A percentile compares a stretch with the other conserved stretches of the same genome.
These are phyloP conservation scores for Spermophilus dauricus DNA, from an alignment of 2,113 vertebrate genomes.

Conservation along the genomic window DNA sequence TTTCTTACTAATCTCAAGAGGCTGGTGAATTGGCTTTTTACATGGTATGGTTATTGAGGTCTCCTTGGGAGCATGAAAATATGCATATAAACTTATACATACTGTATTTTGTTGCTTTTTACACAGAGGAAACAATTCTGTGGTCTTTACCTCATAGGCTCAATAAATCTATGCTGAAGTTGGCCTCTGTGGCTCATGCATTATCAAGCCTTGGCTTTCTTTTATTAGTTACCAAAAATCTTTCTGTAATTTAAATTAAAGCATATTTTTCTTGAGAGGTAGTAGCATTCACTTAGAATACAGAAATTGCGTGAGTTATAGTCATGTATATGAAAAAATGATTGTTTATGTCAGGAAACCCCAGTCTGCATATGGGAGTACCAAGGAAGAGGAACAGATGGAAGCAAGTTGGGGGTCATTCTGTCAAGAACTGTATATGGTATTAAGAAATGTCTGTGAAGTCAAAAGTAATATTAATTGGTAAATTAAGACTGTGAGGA, in stretches of 20 bases:
- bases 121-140: neutral
- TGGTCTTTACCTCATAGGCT: neutral
- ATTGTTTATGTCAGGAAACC: neutral
- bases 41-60: neutral
- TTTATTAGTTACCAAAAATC: neutral
- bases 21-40: neutral
- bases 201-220: neutral
- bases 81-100: neutral
- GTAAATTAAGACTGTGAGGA: neutral
- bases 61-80: neutral
- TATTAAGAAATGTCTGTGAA: neutral
- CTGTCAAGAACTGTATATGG: neutral
- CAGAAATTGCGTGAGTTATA: neutral
- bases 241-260: neutral
- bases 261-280: constrained; percentile 26
- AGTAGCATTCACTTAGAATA: neutral
- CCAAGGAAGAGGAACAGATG: neutral
- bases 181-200: neutral
- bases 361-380: neutral
- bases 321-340: neutral
- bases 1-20: neutral
- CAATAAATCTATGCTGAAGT: neutral
- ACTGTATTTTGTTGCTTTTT: neutral
- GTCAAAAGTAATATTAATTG: neutral
- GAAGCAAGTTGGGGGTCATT: neutral